Evolutionary conservation across 1,140 invertebrate genomes (phyloP), one percentile per base, ranked within the genome.

Genomic region (Bradynema listronoti): DNA sequence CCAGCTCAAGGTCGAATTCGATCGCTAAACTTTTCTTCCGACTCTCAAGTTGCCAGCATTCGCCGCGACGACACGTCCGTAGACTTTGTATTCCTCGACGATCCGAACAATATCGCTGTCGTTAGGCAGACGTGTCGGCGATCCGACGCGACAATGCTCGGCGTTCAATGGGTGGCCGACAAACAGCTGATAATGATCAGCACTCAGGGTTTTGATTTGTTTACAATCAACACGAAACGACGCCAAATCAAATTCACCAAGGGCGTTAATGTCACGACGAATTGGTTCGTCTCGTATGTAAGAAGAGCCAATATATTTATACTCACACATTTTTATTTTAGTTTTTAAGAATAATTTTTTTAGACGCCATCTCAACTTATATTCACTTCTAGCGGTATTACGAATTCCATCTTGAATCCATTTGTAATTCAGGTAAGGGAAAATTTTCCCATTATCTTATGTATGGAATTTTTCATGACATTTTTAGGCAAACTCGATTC

Each of bases 341-440:
- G 19, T 39, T 19, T 29, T 30, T 5, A 50, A 50, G 34, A 50
- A 25, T 30, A 30, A 19, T 4, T 50, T 50, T 41, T 63, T 63
- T 41, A 63, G 61, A 42, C 61, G 9, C 59, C 47, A 30, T 67
- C 63, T 50, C 59, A 63, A 16, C 25, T 63, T n/a, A 16, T 63
- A 9, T 25, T 63, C 11, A 53, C 47, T 34, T 32, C 61, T 9
- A 63, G 49, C 27, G 61, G 61, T 25, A 19, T 65, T 24, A 52
- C 59, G 9, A 29, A 25, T 9, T 32, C 39, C 9, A 16, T 52
- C 22, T 27, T 63, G 45, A 53, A 53, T 53, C 45, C 45, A 19
- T 63, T 63, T 47, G 14, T 65, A 27, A 53, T 61, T 41, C 59
- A 61, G 47, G 47, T 50, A 50, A 4, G 47, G n/a, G n/a, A n/a